Conservation (phyloP, 1,140 invertebrate genomes). For the Trichonephila clavata region DNA sequence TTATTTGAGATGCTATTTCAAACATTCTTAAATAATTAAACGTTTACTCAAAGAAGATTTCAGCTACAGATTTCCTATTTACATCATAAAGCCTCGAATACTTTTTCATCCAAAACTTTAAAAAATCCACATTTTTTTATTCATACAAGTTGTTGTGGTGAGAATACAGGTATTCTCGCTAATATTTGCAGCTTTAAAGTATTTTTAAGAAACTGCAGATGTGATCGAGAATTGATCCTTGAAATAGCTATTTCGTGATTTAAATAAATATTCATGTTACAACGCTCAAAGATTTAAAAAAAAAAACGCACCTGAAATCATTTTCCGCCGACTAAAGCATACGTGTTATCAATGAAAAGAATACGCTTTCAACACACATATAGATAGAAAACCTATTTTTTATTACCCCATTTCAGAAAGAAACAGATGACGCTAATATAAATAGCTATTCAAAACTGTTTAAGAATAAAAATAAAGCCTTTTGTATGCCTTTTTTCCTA, state of each 20-base stretch:
- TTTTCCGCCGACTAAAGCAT: constrained; percentile 22
- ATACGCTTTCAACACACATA: background rate
- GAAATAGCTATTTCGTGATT: background rate
- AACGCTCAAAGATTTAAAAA: background rate
- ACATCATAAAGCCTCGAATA: background rate
- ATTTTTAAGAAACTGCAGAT: background rate
- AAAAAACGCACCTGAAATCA: background rate
- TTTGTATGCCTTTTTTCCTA: background rate
- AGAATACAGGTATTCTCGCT: background rate
- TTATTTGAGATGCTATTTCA: no score
- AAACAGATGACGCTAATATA: constrained; percentile 32
- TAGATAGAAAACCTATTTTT: background rate
- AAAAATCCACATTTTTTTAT: background rate
- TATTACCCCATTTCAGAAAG: background rate
- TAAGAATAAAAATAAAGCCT: constrained; percentile 1
- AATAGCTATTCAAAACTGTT: constrained; percentile 32
- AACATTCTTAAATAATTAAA: no score
- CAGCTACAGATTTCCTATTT: background rate
- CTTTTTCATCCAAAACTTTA: background rate
- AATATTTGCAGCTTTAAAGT: background rate
- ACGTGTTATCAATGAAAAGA: constrained; percentile 23
- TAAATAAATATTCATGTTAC: constrained; percentile 15
- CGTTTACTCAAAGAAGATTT: no score
- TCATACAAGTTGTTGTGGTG: background rate
- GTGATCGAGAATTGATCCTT: background rate